Base-by-base conservation (phyloP, 2,113 vertebrate genomes). In the Ageneiosus marmoratus region DNA sequence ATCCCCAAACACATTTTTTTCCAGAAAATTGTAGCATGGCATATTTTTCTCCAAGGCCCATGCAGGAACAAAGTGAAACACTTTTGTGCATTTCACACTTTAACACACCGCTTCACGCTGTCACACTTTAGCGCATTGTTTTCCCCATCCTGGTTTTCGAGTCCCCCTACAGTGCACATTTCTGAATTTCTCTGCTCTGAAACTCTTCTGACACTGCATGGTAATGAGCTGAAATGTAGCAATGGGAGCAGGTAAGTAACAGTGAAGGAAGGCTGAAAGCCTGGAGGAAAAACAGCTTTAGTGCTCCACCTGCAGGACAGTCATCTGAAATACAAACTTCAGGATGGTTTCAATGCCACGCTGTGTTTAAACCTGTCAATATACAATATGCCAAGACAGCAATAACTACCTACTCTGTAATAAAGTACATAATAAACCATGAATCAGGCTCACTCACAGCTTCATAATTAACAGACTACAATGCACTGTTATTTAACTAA, bases 281-380 rank as follows among this genome's bases (percentile, higher is more conserved):
- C 51, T 56, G 37, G n/a, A 20, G 6, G 32, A 84, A 72, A 12
- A 44, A 69, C 55, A 22, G 70, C 27, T 81, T 48, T 86, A 90
- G 91, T 92, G 92, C 92, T 85, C 93, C 93, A 92, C 92, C 93
- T 93, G 90, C 90, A 92, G 93, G 91, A 5, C 58, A 76, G 60
- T 56, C 9, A 3, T 32, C 16, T 77, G 50, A 34, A 89, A 50
- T 72, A 83, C 89, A 89, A 46, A 22, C 51, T 32, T 48, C n/a
- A 9, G 9, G 50, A 53, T 24, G 44, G 15, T 24, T 15, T 29
- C 1, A 15, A 12, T 62, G 41, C 41, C 13, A 7, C 2, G n/a
- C 15, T 72, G 12, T 46, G 16, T 15, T 13, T 10, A 67, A 67
- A 67, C 63, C 4, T 34, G 63, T 20, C 15, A 34, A 37, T 20